These are phyloP conservation scores for Myioborus miniatus DNA, from an alignment of 2,797 vertebrate species.

Conservation along the genomic window DNA sequence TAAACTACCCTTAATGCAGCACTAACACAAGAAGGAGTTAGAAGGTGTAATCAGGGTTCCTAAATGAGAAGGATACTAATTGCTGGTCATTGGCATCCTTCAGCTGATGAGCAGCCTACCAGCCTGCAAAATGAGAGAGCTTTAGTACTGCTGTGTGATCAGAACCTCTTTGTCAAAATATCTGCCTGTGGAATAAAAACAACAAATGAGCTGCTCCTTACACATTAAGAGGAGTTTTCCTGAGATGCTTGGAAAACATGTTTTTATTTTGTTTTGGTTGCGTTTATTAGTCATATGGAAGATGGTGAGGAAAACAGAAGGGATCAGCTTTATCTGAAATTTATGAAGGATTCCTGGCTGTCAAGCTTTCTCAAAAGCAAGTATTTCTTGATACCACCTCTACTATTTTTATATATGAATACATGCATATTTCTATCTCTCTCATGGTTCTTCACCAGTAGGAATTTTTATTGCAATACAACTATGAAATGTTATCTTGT, in stretches of 20 bases:
- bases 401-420: neutral
- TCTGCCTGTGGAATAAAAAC: neutral
- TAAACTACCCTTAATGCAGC: neutral
- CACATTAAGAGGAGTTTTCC: neutral
- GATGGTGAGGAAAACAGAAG: neutral
- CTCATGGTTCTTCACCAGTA: neutral
- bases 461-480: neutral
- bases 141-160: neutral
- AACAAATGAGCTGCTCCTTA: neutral
- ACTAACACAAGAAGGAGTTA: neutral
- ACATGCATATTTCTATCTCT: neutral
- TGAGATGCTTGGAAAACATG: neutral
- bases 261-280: neutral
- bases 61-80: neutral
- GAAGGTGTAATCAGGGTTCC: neutral
- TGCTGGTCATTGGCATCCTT: constrained; percentile 2
- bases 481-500: neutral
- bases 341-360: neutral
- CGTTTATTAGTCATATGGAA: neutral
- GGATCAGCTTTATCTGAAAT: neutral
- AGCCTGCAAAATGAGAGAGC: neutral
- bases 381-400: neutral
- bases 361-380: neutral
- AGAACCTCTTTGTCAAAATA: neutral
- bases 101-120: neutral